phyloP scores from a whole-genome alignment of 2,113 vertebrate species.

The Pardalotus punctatus region DNA sequence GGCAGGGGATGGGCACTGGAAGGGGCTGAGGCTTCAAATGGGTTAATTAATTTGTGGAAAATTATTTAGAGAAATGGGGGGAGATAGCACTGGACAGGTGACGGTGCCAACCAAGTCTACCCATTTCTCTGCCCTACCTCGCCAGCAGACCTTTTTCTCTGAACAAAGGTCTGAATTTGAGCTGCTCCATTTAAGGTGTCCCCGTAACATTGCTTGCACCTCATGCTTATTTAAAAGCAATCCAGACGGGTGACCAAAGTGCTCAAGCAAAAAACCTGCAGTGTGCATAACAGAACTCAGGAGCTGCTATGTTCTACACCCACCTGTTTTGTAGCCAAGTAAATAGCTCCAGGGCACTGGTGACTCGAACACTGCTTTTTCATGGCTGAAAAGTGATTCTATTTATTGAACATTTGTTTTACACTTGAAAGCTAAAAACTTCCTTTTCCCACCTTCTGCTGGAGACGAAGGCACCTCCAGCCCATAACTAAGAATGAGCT shows the following conservation, averaged over 20 bases:
- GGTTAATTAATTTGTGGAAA: background rate
- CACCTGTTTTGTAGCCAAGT: background rate
- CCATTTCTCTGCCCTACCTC: background rate
- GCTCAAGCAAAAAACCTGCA: background rate
- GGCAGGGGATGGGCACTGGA: background rate
- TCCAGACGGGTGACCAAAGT: background rate
- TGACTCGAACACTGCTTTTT: background rate
- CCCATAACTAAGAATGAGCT: rapidly evolving
- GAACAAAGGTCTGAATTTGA: background rate
- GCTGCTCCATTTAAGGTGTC: rapidly evolving
- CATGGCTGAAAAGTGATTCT: background rate
- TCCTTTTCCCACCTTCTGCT: background rate
- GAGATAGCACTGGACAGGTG: background rate
- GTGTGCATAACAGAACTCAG: background rate
- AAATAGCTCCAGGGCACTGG: background rate
- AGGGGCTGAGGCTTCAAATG: background rate
- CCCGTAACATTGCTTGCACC: rapidly evolving
- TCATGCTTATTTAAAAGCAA: background rate
- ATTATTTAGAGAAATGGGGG: background rate
- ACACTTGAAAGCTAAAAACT: background rate
- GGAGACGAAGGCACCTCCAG: rapidly evolving
- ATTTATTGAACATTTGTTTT: background rate
- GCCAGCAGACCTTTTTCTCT: background rate
- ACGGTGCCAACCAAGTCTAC: rapidly evolving
- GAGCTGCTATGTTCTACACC: background rate